Percentiles rank a stretch among this genome's conserved stretches.
phyloP scores from a whole-genome alignment of 2,888 invertebrate species.

The Heliconius hortense region DNA sequence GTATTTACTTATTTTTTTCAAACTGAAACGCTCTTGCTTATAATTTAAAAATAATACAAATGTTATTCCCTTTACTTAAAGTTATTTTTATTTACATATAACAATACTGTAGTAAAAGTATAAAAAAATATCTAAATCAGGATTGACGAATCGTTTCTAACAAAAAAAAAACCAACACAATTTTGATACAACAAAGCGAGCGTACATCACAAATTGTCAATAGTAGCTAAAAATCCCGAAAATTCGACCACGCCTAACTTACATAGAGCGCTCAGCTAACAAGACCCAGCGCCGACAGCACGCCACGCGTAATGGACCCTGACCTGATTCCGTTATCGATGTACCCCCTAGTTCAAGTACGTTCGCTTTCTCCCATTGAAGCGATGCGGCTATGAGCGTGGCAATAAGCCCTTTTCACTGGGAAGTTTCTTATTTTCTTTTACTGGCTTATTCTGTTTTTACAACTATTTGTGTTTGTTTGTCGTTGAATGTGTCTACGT shows the following conservation, averaged over 20 bases:
- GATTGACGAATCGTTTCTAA: background rate
- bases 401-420: conserved; percentile 13
- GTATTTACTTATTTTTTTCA: no score
- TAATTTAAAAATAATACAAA: background rate
- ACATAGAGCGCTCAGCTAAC: conserved; percentile 36
- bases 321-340: conserved; percentile 72
- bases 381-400: conserved; percentile 28
- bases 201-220: background rate
- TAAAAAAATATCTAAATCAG: background rate
- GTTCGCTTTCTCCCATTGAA: conserved; percentile 57
- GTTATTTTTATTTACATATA: background rate
- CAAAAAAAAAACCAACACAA: background rate
- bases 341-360: conserved; percentile 64
- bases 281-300: conserved; percentile 48
- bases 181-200: background rate
- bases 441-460: background rate
- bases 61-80: background rate
- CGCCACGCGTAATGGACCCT: conserved; percentile 59
- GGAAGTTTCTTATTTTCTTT: conserved; percentile 6
- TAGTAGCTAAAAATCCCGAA: conserved; percentile 16
- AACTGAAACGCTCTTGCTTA: background rate
- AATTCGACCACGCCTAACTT: conserved; percentile 36
- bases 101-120: background rate
- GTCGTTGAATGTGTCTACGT: background rate
- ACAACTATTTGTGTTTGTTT: background rate